A percentile compares a stretch with the other conserved stretches of the same genome.
phyloP scores from a whole-genome alignment of 2,888 invertebrate genomes.

The Leucoma salicis region DNA sequence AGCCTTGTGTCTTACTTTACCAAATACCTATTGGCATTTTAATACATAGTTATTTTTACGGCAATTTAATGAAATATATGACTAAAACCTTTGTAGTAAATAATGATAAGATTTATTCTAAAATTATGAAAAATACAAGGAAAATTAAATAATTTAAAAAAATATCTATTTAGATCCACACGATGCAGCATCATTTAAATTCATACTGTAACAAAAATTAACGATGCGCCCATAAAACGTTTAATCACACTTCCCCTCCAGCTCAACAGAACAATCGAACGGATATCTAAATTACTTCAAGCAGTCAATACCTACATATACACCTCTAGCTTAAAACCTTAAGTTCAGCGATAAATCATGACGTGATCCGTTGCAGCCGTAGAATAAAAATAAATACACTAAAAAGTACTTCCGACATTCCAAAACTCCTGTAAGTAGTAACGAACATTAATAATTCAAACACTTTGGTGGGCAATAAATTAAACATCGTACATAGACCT shows the following conservation, averaged over 20 bases:
- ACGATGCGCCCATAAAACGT: background rate
- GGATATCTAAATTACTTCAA: slow-evolving; percentile 6
- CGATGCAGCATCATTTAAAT: background rate
- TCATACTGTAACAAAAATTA: background rate
- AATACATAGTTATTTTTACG: too few relatives aligned
- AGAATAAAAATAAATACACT: slow-evolving; percentile 37
- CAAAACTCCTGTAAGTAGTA: slow-evolving; percentile 24
- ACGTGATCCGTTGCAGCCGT: slow-evolving; percentile 7
- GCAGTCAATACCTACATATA: slow-evolving; percentile 7
- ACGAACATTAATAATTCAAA: slow-evolving; percentile 74
- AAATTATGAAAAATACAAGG: too few relatives aligned
- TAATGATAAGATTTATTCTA: too few relatives aligned
- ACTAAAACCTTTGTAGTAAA: too few relatives aligned
- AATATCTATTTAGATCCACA: background rate
- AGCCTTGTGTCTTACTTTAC: too few relatives aligned
- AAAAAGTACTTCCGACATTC: slow-evolving; percentile 29
- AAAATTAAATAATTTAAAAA: too few relatives aligned
- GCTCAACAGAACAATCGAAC: slow-evolving; percentile 1
- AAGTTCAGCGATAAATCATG: slow-evolving; percentile 24
- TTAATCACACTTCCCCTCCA: background rate
- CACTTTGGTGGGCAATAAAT: slow-evolving; percentile 74
- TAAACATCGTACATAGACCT: slow-evolving; percentile 56
- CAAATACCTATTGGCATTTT: too few relatives aligned
- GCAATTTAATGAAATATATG: too few relatives aligned
- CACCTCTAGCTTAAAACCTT: slow-evolving; percentile 7